A percentile compares a stretch with the other conserved stretches of the same genome.
phyloP scores from a whole-genome alignment of 1,140 invertebrate species.

The Megalopta genalis region DNA sequence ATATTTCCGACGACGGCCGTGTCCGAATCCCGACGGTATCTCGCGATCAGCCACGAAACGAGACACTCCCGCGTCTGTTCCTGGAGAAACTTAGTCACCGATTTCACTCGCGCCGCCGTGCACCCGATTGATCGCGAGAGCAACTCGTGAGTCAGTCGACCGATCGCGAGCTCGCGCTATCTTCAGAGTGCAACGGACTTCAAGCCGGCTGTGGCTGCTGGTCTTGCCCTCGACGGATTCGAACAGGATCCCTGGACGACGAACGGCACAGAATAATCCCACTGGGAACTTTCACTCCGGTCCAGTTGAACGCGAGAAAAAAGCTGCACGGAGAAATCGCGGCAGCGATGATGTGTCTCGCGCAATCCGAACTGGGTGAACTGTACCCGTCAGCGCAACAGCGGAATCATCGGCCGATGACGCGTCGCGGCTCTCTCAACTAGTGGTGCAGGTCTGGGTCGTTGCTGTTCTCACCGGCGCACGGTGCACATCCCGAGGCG shows the following conservation, averaged over 20 bases:
- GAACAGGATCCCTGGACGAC: slow-evolving; percentile 21
- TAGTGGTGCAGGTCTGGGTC: background rate
- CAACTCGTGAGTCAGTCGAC: slow-evolving; percentile 11
- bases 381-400: slow-evolving; percentile 16
- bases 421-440: slow-evolving; percentile 56
- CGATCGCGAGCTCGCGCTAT: slow-evolving; percentile 17
- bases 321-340: background rate
- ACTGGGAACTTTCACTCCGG: slow-evolving; percentile 24
- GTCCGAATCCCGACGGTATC: background rate
- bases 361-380: background rate
- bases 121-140: slow-evolving; percentile 38
- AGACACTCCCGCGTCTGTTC: slow-evolving; percentile 11
- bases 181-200: slow-evolving; percentile 37
- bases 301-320: background rate
- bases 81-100: slow-evolving; percentile 2
- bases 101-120: slow-evolving; percentile 15
- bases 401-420: slow-evolving; percentile 56
- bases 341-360: background rate
- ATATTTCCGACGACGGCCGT: background rate
- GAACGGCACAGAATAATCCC: background rate
- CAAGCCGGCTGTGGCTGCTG: slow-evolving; percentile 13
- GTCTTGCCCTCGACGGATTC: slow-evolving; percentile 22
- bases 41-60: background rate
- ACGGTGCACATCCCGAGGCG: background rate
- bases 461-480: background rate